phyloP scores from a whole-genome alignment of 2,797 vertebrate species.

The Falco peregrinus region DNA sequence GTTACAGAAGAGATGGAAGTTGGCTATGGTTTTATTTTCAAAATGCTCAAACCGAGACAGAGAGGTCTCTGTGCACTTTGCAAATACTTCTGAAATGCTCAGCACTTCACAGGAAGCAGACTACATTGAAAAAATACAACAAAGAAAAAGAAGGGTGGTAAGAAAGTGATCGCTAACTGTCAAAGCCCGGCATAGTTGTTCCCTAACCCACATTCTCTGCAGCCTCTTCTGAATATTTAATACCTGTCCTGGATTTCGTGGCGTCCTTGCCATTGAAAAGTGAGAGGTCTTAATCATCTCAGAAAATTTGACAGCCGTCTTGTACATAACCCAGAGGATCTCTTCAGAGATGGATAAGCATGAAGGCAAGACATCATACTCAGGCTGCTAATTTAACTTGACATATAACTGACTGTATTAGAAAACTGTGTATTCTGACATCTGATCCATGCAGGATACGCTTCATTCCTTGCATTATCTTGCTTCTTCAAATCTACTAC shows the following conservation, averaged over 20 bases:
- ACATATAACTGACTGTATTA: neutral
- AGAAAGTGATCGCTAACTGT: neutral
- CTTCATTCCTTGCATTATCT: neutral
- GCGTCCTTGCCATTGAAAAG: neutral
- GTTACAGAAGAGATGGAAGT: neutral
- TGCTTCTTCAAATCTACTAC: neutral
- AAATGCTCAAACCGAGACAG: neutral
- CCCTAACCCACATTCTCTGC: neutral
- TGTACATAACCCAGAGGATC: neutral
- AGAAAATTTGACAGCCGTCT: neutral
- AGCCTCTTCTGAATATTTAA: neutral
- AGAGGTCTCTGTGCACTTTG: neutral
- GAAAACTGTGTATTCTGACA: neutral
- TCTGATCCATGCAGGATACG: neutral
- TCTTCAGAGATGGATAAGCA: neutral
- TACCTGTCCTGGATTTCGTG: neutral
- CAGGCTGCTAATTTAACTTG: slow-evolving; percentile 3
- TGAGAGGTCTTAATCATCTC: neutral
- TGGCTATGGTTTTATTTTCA: neutral
- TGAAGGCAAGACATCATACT: neutral
- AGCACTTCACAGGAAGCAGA: neutral
- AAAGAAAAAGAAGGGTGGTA: neutral
- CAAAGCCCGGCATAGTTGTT: neutral
- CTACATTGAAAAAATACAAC: neutral
- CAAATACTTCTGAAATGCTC: neutral